Conservation (phyloP, 2,113 vertebrate species). For the Mesitornis unicolor region DNA sequence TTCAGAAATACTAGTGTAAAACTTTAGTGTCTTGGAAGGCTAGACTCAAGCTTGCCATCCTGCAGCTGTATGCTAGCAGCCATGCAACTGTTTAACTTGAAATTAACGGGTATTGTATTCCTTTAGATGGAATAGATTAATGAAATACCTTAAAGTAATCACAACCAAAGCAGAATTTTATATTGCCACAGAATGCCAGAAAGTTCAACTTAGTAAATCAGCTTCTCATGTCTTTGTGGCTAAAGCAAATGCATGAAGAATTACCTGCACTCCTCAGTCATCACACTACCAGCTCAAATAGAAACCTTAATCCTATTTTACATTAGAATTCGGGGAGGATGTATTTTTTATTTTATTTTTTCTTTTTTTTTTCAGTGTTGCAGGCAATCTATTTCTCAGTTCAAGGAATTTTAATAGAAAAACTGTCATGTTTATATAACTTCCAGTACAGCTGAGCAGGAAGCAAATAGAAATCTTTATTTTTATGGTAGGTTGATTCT, state of each 20-base stretch:
- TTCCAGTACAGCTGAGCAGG: conserved; percentile 14
- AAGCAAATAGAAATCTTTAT: conserved; percentile 29
- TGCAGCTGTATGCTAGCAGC: neutral
- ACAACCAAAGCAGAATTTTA: neutral
- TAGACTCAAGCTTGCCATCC: neutral
- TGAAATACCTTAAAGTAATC: neutral
- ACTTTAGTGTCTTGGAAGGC: neutral
- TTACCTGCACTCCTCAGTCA: neutral
- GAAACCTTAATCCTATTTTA: neutral
- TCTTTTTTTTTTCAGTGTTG: neutral
- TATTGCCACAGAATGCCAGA: neutral
- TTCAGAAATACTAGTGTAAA: neutral
- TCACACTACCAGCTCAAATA: neutral
- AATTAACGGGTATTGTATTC: neutral
- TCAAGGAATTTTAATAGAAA: conserved; percentile 51
- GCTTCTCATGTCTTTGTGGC: neutral
- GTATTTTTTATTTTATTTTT: too few species aligned
- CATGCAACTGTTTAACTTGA: neutral
- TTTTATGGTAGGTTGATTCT: conserved; percentile 26
- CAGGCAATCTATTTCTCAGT: conserved; percentile 24
- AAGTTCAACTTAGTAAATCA: neutral
- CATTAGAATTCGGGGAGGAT: neutral
- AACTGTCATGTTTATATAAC: conserved; percentile 48
- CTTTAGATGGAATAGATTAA: neutral
- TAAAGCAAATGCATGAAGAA: neutral